These are phyloP conservation scores for Lordiphosa andalusiaca DNA, from an alignment of 2,888 invertebrate species.

Conservation along the genomic window DNA sequence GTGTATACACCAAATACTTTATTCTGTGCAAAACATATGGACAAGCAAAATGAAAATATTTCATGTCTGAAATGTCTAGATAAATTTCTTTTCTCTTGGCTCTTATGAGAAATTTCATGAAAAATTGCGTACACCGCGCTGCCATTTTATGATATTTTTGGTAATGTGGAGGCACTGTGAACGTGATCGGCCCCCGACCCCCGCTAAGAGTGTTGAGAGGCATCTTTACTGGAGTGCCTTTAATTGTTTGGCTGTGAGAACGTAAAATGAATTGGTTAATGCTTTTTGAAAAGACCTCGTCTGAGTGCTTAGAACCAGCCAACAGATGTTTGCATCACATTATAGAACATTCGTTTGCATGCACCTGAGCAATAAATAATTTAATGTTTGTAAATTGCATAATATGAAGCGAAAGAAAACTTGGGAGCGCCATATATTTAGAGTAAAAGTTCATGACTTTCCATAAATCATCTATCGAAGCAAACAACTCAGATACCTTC, in stretches of 20 bases:
- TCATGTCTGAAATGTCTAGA: constrained; percentile 20
- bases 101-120: constrained; percentile 24
- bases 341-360: constrained; percentile 34
- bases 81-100: constrained; percentile 19
- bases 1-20: constrained; percentile 12
- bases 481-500: too few species aligned
- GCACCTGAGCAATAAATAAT: constrained; percentile 19
- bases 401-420: background rate
- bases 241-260: constrained; percentile 33
- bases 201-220: constrained; percentile 13
- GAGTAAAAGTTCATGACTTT: too few species aligned
- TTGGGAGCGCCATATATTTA: too few species aligned
- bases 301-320: background rate
- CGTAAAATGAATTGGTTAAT: constrained; percentile 30
- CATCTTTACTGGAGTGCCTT: constrained; percentile 18
- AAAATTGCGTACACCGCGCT: constrained; percentile 34
- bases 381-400: background rate
- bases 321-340: constrained; percentile 44
- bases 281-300: background rate
- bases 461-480: too few species aligned
- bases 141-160: constrained; percentile 34
- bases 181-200: constrained; percentile 1
- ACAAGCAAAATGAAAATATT: constrained; percentile 42
- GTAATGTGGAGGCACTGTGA: background rate
- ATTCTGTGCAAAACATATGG: constrained; percentile 39